Conservation (phyloP, 2,113 vertebrate genomes). For the Isichthys henryi region DNA sequence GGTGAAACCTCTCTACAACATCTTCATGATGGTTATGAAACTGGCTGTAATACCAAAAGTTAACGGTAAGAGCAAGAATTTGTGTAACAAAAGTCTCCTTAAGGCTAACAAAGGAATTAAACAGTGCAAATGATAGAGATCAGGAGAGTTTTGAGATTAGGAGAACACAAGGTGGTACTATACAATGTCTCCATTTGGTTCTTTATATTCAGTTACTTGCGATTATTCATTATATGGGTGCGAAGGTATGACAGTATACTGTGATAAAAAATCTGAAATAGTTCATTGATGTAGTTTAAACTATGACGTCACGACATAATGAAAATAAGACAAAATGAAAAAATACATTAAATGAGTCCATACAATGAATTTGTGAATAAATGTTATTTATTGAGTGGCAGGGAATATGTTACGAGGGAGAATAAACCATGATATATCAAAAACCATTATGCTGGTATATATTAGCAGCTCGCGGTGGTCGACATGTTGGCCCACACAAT, state of each 20-base stretch:
- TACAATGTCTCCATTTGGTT: neutral
- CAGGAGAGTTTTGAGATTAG: neutral
- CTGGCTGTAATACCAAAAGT: slow-evolving; percentile 45
- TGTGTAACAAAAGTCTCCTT: neutral
- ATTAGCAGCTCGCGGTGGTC: neutral
- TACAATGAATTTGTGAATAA: neutral
- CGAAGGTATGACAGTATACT: neutral
- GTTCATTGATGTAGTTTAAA: neutral
- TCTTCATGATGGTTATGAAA: slow-evolving; percentile 48
- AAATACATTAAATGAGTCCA: neutral
- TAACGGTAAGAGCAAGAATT: slow-evolving; percentile 47
- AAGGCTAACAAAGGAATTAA: neutral
- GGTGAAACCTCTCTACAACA: neutral
- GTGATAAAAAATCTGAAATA: neutral
- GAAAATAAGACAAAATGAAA: neutral
- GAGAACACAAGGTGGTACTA: neutral
- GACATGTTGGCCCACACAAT: neutral
- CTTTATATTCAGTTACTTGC: neutral
- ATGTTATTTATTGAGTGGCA: neutral
- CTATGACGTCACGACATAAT: neutral
- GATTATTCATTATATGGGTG: neutral
- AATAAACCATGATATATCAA: neutral
- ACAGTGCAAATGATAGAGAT: neutral
- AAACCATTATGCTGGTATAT: neutral
- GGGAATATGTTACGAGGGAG: neutral